These are phyloP conservation scores for Microctonus hyperodae DNA, from an alignment of 2,888 invertebrate species.

Conservation along the genomic window DNA sequence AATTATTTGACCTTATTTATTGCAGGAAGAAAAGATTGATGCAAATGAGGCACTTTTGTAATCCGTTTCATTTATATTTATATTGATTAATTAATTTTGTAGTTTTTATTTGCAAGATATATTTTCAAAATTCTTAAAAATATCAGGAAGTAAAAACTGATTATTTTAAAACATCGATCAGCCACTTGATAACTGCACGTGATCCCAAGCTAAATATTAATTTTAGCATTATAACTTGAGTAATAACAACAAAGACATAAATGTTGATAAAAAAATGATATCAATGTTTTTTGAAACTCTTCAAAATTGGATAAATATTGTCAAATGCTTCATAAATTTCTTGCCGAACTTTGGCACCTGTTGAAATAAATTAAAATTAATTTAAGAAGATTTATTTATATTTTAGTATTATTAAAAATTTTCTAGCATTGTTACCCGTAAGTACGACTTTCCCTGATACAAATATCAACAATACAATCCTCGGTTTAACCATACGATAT, in stretches of 20 bases:
- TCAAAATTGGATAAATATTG: constrained; percentile 94
- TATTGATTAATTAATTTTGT: too few species aligned
- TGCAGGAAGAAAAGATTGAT: too few species aligned
- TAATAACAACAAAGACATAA: background rate
- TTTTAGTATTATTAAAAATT: constrained; percentile 3
- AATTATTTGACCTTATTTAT: too few species aligned
- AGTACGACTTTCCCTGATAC: constrained; percentile 99
- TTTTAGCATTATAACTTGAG: background rate
- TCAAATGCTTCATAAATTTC: constrained; percentile 96
- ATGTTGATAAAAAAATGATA: constrained; percentile 16
- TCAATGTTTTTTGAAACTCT: constrained; percentile 88
- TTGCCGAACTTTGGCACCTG: constrained; percentile 89
- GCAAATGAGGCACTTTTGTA: too few species aligned
- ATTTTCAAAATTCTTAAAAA: too few species aligned
- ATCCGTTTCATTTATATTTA: too few species aligned
- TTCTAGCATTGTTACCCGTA: constrained; percentile 66
- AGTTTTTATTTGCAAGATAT: too few species aligned
- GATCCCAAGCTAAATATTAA: background rate
- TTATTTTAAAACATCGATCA: background rate
- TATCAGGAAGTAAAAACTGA: background rate
- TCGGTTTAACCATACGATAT: constrained; percentile 97
- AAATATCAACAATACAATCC: constrained; percentile 95
- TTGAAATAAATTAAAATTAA: constrained; percentile 27
- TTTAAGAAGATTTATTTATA: background rate
- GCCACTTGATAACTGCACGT: background rate